Base-by-base conservation (phyloP, 2,113 vertebrate genomes). In the Dasyprocta punctata region DNA sequence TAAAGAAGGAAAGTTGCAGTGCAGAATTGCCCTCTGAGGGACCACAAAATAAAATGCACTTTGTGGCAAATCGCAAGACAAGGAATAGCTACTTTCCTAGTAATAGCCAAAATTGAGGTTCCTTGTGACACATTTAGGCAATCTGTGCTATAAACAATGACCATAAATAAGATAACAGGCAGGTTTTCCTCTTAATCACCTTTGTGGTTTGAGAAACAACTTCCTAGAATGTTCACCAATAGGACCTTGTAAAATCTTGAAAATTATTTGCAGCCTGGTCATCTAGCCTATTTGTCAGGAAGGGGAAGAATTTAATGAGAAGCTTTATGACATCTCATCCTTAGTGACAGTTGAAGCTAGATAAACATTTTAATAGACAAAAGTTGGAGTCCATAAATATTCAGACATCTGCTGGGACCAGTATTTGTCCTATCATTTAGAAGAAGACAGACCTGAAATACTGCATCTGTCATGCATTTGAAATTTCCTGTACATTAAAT, bases 281-380 rank as follows among this genome's bases (percentile, higher is more conserved):
- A 71, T 80, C 67, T 22, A 33, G 63, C 60, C 47, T 75, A 38
- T 93, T 90, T 95, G 44, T 95, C 75, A 92, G 67, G 28, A 75
- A 75, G 38, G 26, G 67, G 22, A 80, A 86, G 69, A 33, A 86
- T 91, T 95, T 95, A 95, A 97, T 93, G 95, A 96, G 96, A 89
- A 81, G 12, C 0, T 89, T 89, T 88, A 73, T 88, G 44, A 88
- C 56, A 92, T 60, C 26, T 93, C 38, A 36, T 36, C 95, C 96
- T 60, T 86, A 47, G 67, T 94, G 75, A 60, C 87, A 97, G 77
- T 89, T 83, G 95, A 97, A 97, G 92, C 1, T 89, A 96, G 86
- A 92, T 44, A 95, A 86, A 91, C 30, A 71, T 92, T 94, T 89
- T 87, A 91, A 33, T 56, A 75, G 60, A 78, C 78, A 86, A 98